Conservation (phyloP, 2,113 vertebrate species). For the Paraplagusia blochii region DNA sequence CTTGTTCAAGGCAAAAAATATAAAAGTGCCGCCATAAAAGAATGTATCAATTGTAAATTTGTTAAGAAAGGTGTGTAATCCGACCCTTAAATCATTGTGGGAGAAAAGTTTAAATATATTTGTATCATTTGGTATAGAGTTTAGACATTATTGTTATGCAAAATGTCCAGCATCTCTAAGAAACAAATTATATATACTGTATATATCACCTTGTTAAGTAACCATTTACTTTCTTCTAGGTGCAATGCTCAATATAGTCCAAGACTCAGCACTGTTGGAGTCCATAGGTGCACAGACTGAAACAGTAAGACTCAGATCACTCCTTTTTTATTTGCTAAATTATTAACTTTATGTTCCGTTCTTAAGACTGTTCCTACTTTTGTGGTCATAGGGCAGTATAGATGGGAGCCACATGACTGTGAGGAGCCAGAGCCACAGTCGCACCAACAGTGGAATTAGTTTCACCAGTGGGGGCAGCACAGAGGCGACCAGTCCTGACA, state of each 20-base stretch:
- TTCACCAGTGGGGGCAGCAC: constrained; percentile 87
- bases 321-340: neutral
- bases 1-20: too few relatives aligned
- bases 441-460: constrained; percentile 91
- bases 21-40: too few relatives aligned
- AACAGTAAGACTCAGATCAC: constrained; percentile 74
- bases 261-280: constrained; percentile 93
- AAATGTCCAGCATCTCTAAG: neutral
- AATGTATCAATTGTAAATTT: too few relatives aligned
- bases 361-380: constrained; percentile 22
- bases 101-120: too few relatives aligned
- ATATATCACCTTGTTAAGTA: neutral
- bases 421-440: constrained; percentile 85
- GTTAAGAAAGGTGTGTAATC: too few relatives aligned
- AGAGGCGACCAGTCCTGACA: constrained; percentile 88
- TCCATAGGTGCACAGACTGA: constrained; percentile 92
- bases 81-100: too few relatives aligned
- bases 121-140: too few relatives aligned
- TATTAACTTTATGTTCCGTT: neutral
- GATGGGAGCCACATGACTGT: constrained; percentile 62
- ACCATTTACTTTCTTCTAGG: constrained; percentile 67
- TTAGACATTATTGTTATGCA: too few relatives aligned
- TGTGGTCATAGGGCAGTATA: constrained; percentile 61
- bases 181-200: neutral
- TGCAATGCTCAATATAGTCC: constrained; percentile 96